Evolutionary conservation across 2,113 vertebrate species (phyloP).

Genomic region (Nycticorax nycticorax): DNA sequence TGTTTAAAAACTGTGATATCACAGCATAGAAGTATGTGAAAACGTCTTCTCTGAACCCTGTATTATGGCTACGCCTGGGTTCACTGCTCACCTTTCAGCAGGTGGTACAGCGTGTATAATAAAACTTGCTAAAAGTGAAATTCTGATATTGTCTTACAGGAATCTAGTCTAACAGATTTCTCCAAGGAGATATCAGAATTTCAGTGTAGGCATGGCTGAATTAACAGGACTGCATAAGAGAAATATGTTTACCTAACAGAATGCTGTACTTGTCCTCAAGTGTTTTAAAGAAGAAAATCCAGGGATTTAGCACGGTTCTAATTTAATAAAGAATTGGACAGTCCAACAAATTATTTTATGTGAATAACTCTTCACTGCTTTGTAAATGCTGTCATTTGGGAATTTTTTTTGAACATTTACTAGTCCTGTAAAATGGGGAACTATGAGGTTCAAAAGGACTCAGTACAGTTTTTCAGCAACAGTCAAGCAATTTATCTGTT

Average conservation of each 20-base stretch:
- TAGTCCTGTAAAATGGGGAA: neutral
- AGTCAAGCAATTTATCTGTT: neutral
- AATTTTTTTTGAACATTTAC: neutral
- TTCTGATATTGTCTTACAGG: neutral
- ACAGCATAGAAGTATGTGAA: neutral
- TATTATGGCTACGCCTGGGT: neutral
- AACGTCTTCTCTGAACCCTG: neutral
- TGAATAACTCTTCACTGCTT: neutral
- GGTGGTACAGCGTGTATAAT: neutral
- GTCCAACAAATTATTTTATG: neutral
- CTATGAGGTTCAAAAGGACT: neutral
- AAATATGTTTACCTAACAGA: neutral
- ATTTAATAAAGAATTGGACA: neutral
- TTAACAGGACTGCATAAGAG: neutral
- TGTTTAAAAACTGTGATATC: neutral
- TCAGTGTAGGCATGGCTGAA: neutral
- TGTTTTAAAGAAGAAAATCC: neutral
- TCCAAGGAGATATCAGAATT: neutral
- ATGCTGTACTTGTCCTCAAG: neutral
- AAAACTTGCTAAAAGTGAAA: neutral
- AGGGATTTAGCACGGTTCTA: neutral
- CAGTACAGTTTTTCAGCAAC: neutral
- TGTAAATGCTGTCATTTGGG: neutral
- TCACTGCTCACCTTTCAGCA: neutral
- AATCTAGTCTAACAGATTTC: neutral